These are phyloP conservation scores for Theristicus caerulescens DNA, from an alignment of 2,113 vertebrate species.

Conservation along the genomic window DNA sequence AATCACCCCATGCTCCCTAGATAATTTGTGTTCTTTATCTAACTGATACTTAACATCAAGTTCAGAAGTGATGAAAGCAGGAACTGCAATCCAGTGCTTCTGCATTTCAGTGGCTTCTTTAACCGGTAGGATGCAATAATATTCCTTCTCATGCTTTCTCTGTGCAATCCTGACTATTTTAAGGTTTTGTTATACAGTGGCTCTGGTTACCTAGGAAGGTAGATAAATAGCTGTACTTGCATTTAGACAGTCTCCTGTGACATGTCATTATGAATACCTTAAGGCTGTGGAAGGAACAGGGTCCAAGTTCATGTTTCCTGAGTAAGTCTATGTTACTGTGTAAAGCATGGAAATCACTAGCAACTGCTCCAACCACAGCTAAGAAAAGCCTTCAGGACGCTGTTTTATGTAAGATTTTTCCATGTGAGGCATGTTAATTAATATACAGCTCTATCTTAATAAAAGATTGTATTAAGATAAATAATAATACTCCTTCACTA, in stretches of 20 bases:
- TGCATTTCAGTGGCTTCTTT: not conserved
- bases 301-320: not conserved
- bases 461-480: constrained; percentile 3
- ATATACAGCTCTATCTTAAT: not conserved
- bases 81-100: not conserved
- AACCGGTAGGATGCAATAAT: not conserved
- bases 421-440: not conserved
- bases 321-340: not conserved
- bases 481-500: not conserved
- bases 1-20: not conserved
- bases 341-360: not conserved
- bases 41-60: not conserved
- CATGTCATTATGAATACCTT: not conserved
- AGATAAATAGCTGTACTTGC: not conserved
- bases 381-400: not conserved
- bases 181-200: not conserved
- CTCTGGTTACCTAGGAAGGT: not conserved
- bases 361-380: not conserved
- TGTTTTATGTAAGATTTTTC: not conserved
- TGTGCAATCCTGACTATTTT: not conserved
- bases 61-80: not conserved
- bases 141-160: not conserved
- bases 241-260: not conserved
- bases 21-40: not conserved
- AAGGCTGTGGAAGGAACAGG: not conserved